These are phyloP conservation scores for Lampris incognitus DNA, from an alignment of 2,113 vertebrate species.

Conservation along the genomic window DNA sequence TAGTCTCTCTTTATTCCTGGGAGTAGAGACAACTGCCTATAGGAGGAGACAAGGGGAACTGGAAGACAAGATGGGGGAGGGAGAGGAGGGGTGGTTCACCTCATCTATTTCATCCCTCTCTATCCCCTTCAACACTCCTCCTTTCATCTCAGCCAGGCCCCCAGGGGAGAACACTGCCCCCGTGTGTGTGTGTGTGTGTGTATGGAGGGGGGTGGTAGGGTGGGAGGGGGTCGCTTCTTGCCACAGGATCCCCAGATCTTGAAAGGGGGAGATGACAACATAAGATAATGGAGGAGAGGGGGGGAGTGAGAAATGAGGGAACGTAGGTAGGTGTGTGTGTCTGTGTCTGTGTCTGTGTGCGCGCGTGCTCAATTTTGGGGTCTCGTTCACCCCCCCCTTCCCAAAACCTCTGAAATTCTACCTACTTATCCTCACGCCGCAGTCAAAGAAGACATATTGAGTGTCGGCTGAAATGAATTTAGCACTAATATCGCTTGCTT, in stretches of 20 bases:
- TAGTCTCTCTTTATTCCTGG: no score
- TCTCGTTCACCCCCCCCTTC: background rate
- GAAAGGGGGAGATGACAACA: conserved; percentile 75
- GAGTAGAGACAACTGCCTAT: background rate
- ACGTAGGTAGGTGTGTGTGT: conserved; percentile 16
- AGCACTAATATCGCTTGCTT: no score
- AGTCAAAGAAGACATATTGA: no score
- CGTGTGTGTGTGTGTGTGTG: conserved; percentile 60
- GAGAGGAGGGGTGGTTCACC: conserved; percentile 50
- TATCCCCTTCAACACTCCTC: conserved; percentile 60
- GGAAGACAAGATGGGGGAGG: conserved; percentile 30
- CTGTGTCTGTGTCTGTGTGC: conserved; percentile 5
- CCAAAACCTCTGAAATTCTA: conserved; percentile 49
- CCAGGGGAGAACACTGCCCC: conserved; percentile 75
- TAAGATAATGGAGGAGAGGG: conserved; percentile 64
- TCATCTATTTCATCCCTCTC: conserved; percentile 73
- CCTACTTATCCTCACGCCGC: background rate
- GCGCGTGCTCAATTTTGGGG: background rate
- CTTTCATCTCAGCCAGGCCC: conserved; percentile 78
- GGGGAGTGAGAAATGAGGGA: conserved; percentile 18
- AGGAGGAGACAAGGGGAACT: background rate
- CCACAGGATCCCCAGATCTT: conserved; percentile 63
- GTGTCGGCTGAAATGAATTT: no score
- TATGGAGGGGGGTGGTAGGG: conserved; percentile 37
- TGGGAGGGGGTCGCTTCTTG: conserved; percentile 46